Evolutionary conservation across 2,888 invertebrate genomes (phyloP).

Genomic region (Rotaria sp.): DNA sequence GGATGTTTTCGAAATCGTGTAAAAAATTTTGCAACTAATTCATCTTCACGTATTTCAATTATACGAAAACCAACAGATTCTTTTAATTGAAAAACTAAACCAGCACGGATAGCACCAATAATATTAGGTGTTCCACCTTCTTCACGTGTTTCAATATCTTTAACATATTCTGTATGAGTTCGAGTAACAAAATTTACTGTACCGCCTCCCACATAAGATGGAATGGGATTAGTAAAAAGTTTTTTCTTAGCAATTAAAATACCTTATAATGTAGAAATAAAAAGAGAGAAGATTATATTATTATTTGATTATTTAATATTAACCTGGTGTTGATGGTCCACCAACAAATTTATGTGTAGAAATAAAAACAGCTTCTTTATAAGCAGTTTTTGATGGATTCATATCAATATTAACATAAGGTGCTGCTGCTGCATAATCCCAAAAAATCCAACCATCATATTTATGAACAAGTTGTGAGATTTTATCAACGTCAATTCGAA

Average conservation of each 20-base stretch:
- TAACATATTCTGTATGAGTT: slow-evolving; percentile 4
- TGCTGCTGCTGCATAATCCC: slow-evolving; percentile 46
- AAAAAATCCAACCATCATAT: slow-evolving; percentile 44
- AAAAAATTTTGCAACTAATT: slow-evolving; percentile 31
- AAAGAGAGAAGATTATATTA: neutral
- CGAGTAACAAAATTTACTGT: slow-evolving; percentile 45
- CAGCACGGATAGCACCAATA: slow-evolving; percentile 73
- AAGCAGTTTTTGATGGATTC: slow-evolving; percentile 41
- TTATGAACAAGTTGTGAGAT: slow-evolving; percentile 44
- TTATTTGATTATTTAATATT: slow-evolving; percentile 12
- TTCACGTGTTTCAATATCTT: slow-evolving; percentile 57
- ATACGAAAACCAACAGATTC: slow-evolving; percentile 69
- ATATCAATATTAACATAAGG: slow-evolving; percentile 41
- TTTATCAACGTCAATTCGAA: slow-evolving; percentile 44
- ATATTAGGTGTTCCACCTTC: slow-evolving; percentile 70
- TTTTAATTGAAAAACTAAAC: slow-evolving; percentile 76
- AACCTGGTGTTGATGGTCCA: slow-evolving; percentile 74
- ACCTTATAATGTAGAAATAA: slow-evolving; percentile 40
- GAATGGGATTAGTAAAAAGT: slow-evolving; percentile 45
- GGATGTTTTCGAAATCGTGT: slow-evolving; percentile 43
- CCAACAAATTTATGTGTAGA: slow-evolving; percentile 83
- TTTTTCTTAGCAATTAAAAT: slow-evolving; percentile 46
- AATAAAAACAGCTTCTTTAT: slow-evolving; percentile 80
- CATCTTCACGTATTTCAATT: slow-evolving; percentile 61
- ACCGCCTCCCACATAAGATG: slow-evolving; percentile 46